phyloP scores from a whole-genome alignment of 2,888 invertebrate genomes.

The Amblyteles armatorius region DNA sequence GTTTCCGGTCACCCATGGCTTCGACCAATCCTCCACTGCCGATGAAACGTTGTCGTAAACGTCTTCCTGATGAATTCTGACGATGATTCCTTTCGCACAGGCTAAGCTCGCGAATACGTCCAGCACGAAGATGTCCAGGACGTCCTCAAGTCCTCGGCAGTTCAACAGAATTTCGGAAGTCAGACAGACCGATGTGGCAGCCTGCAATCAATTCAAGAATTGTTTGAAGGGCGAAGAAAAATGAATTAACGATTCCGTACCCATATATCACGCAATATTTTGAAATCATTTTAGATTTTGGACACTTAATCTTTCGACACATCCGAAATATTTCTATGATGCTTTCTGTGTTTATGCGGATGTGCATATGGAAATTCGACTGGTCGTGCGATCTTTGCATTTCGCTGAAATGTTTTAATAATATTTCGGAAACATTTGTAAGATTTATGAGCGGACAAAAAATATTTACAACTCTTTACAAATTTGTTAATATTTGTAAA shows the following conservation, averaged over 20 bases:
- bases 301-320: no score
- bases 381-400: no score
- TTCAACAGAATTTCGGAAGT: conserved; percentile 68
- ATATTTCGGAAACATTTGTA: no score
- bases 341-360: no score
- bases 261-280: no score
- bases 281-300: no score
- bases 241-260: neutral
- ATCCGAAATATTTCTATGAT: neutral
- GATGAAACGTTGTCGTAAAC: conserved; percentile 67
- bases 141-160: conserved; percentile 72
- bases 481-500: no score
- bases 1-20: conserved; percentile 50
- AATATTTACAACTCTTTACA: neutral
- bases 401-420: no score
- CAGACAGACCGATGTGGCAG: conserved; percentile 68
- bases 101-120: conserved; percentile 72
- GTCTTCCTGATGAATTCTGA: conserved; percentile 70
- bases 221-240: neutral
- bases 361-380: no score
- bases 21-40: conserved; percentile 73
- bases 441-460: no score
- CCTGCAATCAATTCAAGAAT: conserved; percentile 57
- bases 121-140: conserved; percentile 73
- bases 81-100: conserved; percentile 72